Evolutionary conservation across 2,888 invertebrate genomes (phyloP).

Genomic region (Pocota personata): DNA sequence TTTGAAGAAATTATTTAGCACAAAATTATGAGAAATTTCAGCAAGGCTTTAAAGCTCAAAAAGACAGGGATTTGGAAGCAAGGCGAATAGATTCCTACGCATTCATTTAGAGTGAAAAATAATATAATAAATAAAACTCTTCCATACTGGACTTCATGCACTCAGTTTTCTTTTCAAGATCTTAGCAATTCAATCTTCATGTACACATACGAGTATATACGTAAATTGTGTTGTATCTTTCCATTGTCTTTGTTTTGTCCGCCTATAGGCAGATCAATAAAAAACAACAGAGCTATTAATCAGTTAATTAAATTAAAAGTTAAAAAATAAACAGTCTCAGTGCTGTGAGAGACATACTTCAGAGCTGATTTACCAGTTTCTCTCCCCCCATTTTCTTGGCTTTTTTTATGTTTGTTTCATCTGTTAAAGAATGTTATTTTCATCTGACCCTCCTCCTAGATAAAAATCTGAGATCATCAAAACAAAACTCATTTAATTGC

Average conservation of each 20-base stretch:
- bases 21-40: too few relatives aligned
- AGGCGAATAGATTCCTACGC: too few relatives aligned
- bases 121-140: too few relatives aligned
- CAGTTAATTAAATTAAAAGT: conserved; percentile 35
- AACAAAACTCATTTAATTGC: conserved; percentile 25
- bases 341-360: not conserved
- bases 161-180: not conserved
- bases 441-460: conserved; percentile 13
- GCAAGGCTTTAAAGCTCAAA: too few relatives aligned
- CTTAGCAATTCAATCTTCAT: not conserved
- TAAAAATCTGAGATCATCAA: conserved; percentile 42
- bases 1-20: too few relatives aligned
- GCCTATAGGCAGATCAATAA: not conserved
- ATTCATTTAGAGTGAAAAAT: too few relatives aligned
- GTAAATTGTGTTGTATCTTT: not conserved
- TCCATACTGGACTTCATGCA: too few relatives aligned
- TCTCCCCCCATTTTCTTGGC: not conserved
- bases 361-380: not conserved
- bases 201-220: not conserved
- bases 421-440: not conserved
- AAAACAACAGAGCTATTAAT: not conserved
- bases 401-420: not conserved
- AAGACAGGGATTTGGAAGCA: too few relatives aligned
- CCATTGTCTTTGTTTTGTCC: not conserved
- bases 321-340: conserved; percentile 7